Evolutionary conservation across 37 sponge, comb jelly and placozoan species (phyloP).

Genomic region (Crambe crambe): DNA sequence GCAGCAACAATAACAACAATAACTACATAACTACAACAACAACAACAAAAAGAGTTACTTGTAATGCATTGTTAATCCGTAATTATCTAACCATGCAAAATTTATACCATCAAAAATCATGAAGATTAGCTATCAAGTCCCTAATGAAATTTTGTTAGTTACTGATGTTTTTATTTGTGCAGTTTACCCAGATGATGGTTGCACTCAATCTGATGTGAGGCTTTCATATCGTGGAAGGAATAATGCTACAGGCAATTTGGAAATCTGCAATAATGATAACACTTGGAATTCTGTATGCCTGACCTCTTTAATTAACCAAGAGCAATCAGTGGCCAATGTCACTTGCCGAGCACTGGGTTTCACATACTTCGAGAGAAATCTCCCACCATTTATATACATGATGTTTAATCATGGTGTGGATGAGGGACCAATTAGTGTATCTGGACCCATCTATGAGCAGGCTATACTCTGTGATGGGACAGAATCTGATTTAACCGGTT

Average conservation of each 20-base stretch:
- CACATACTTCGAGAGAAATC: not conserved
- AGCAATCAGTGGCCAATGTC: not conserved
- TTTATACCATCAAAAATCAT: not conserved
- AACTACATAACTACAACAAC: not conserved
- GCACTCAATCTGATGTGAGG: not conserved
- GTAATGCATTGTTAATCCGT: not conserved
- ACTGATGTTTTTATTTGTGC: too few species aligned
- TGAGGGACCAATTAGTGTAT: too few species aligned
- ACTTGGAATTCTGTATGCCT: slow-evolving; percentile 3
- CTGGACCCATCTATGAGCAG: not conserved
- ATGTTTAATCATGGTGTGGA: too few species aligned
- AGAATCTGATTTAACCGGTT: not conserved
- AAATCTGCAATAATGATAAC: not conserved
- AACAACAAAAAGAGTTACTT: not conserved
- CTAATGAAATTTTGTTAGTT: too few species aligned
- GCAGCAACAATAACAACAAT: not conserved
- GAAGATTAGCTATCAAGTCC: not conserved
- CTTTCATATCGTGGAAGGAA: not conserved
- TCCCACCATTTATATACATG: not conserved
- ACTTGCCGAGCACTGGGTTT: slow-evolving; percentile 1
- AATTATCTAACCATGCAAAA: too few species aligned
- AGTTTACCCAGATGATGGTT: not conserved
- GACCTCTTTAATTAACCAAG: not conserved
- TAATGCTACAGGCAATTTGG: not conserved
- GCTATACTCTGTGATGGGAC: not conserved